These are phyloP conservation scores for Lottia gigantea DNA, from an alignment of 2,888 invertebrate species.

Conservation along the genomic window DNA sequence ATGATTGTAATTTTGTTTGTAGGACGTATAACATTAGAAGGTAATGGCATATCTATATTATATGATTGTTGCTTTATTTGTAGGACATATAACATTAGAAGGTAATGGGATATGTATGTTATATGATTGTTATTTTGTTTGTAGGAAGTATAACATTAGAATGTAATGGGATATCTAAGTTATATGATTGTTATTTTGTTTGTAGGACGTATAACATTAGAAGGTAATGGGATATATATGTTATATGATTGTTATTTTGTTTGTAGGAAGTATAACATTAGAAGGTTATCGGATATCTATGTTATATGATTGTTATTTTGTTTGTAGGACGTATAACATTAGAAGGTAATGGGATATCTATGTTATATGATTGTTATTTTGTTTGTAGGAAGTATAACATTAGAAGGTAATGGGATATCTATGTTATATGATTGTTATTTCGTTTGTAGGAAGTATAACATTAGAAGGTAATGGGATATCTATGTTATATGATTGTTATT, in stretches of 20 bases:
- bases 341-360: too few species aligned
- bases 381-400: constrained; percentile 54
- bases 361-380: not conserved
- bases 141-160: constrained; percentile 60
- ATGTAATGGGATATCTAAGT: constrained; percentile 52
- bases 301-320: too few species aligned
- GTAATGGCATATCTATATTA: constrained; percentile 42
- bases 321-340: too few species aligned
- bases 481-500: not conserved
- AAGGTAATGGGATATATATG: too few species aligned
- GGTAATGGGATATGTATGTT: too few species aligned
- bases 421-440: constrained; percentile 40
- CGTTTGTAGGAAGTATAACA: too few species aligned
- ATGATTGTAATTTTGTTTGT: constrained; percentile 17
- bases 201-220: too few species aligned
- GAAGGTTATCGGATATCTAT: constrained; percentile 58
- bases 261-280: constrained; percentile 57
- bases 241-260: not conserved
- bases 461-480: too few species aligned
- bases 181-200: too few species aligned
- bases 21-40: constrained; percentile 59
- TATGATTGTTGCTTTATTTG: too few species aligned
- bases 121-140: constrained; percentile 8
- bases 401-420: constrained; percentile 57
- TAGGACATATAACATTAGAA: too few species aligned